Base-by-base conservation (phyloP, 2,888 invertebrate genomes). In the Brenthis ino region DNA sequence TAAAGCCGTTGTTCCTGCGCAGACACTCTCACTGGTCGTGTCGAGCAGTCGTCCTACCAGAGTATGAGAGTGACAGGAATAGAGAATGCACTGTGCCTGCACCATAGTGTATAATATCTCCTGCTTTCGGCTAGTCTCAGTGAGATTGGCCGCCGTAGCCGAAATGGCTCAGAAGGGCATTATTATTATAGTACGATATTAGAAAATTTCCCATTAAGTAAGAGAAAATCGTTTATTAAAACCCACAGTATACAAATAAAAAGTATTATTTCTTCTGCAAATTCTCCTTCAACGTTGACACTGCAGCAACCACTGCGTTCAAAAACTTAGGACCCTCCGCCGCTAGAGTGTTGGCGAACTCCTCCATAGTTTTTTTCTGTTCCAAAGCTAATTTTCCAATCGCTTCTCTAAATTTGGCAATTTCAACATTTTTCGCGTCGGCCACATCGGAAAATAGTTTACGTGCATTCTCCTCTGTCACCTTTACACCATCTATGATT, bases 351-450 rank as follows among this genome's bases (percentile, higher is more conserved):
- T 79, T 78, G 0, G 76, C 66, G 2, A 85, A 57, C 0, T 78
- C 83, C 0, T 82, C 84, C 0, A 81, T 48, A 0, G 65, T 77
- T 57, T 77, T 80, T 50, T 83, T 77, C 33, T 84, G 81, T 3
- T 85, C 83, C 0, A 55, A 66, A 0, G 86, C 85, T 2, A 83
- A 47, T 43, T 75, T 75, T 3, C 61, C 65, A 3, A 88, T 60
- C 0, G 78, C 82, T 28, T 81, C 75, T 54, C 82, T 78, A 63
- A 88, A 87, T 56, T 83, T 81, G 1, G 75, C 71, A 1, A 85
- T 51, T 60, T 77, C 75, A 3, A 79, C 74, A 54, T 79, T 76
- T 14, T 74, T 74, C 1, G 69, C 75, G 8, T 80, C 72, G 1
- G 68, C 58, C 5, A 74, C 79, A 2, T 80, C 72, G 0, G 71